phyloP scores from a whole-genome alignment of 1,140 invertebrate genomes.

The Psilanteris sp. region DNA sequence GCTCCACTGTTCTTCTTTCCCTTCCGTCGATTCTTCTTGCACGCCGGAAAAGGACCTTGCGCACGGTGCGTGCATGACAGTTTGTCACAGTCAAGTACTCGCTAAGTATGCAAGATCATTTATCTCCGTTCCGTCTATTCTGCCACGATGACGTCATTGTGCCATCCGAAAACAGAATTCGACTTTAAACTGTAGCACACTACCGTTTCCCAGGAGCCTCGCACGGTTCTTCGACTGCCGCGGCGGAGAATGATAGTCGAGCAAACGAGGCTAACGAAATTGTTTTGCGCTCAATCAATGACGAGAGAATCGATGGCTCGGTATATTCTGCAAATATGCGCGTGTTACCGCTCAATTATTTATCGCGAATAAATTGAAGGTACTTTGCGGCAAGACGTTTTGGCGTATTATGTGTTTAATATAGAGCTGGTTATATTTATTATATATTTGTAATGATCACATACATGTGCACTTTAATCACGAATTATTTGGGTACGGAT shows the following conservation, averaged over 20 bases:
- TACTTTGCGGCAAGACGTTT: too few relatives aligned
- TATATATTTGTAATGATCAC: too few relatives aligned
- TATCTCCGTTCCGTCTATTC: slow-evolving; percentile 64
- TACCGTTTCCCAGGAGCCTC: slow-evolving; percentile 26
- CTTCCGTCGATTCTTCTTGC: background rate
- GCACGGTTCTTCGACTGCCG: slow-evolving; percentile 22
- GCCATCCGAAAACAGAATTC: slow-evolving; percentile 70
- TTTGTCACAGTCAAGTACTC: slow-evolving; percentile 78
- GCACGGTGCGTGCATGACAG: slow-evolving; percentile 62
- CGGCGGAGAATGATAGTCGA: slow-evolving; percentile 39
- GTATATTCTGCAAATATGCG: slow-evolving; percentile 13
- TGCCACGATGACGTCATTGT: slow-evolving; percentile 39
- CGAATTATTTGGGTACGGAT: too few relatives aligned
- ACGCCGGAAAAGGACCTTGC: slow-evolving; percentile 33
- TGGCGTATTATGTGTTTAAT: too few relatives aligned
- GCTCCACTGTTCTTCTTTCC: background rate
- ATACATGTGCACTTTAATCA: too few relatives aligned
- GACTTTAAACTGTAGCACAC: slow-evolving; percentile 20
- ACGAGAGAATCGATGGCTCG: slow-evolving; percentile 21
- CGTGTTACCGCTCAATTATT: background rate
- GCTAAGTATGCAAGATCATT: slow-evolving; percentile 76
- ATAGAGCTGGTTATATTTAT: too few relatives aligned
- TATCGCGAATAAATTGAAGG: slow-evolving; percentile 8
- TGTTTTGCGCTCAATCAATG: slow-evolving; percentile 52
- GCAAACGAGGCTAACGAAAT: slow-evolving; percentile 55